Conservation (phyloP, 2,797 vertebrate genomes). For the Lepilemur ruficaudatus region DNA sequence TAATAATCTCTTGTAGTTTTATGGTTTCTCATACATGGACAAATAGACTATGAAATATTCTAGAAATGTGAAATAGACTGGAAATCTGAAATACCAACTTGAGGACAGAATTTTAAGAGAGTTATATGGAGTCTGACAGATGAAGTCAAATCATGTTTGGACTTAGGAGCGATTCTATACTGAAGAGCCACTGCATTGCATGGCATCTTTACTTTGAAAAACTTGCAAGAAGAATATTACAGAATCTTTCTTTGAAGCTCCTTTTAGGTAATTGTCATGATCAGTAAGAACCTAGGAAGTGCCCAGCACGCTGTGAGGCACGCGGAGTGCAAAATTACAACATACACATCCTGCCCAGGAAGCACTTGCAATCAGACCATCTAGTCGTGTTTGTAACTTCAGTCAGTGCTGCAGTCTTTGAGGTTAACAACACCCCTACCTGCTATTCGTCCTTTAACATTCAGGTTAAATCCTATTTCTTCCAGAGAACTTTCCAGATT, state of each 20-base stretch:
- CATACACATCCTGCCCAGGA: background rate
- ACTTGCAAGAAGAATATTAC: background rate
- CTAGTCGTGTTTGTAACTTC: background rate
- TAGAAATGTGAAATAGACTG: no score
- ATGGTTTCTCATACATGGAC: background rate
- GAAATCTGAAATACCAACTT: background rate
- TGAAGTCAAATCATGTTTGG: background rate
- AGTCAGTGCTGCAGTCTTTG: background rate
- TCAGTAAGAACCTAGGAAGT: background rate
- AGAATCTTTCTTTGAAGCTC: background rate
- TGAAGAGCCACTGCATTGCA: background rate
- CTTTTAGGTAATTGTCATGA: background rate
- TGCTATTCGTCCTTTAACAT: background rate
- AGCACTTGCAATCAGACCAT: background rate
- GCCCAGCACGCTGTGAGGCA: background rate
- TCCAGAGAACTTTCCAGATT: constrained; percentile 30
- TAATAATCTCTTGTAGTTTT: background rate
- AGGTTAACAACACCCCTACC: background rate
- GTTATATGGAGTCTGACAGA: background rate
- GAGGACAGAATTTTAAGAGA: background rate
- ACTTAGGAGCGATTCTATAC: background rate
- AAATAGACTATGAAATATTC: background rate
- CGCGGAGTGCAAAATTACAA: background rate
- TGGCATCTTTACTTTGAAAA: background rate
- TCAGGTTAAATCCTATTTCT: constrained; percentile 1